Conservation (phyloP, 2,797 vertebrate species). For the Diglossa cyanea region DNA sequence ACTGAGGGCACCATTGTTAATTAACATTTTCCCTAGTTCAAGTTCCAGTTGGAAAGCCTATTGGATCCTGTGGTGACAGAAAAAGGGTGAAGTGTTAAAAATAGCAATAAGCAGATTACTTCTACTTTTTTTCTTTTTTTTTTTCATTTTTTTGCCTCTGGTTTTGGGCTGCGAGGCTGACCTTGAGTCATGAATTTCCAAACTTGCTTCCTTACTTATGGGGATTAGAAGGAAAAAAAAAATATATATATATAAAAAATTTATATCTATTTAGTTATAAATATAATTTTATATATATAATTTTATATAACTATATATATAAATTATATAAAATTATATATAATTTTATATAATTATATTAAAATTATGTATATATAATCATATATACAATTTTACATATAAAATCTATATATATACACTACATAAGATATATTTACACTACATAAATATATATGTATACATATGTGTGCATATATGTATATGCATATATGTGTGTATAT, state of each 20-base stretch:
- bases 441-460: not conserved
- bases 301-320: too few relatives aligned
- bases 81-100: not conserved
- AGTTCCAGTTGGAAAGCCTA: not conserved
- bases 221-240: not conserved
- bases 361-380: too few relatives aligned
- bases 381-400: too few relatives aligned
- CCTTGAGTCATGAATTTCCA: not conserved
- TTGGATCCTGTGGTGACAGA: not conserved
- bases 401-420: rapidly evolving
- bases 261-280: too few relatives aligned
- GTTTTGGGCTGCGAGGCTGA: not conserved
- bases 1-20: not conserved
- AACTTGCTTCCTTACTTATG: not conserved
- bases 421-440: not conserved
- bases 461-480: not conserved
- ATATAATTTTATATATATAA: too few relatives aligned
- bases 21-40: not conserved
- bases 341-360: too few relatives aligned
- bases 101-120: not conserved
- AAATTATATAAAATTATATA: not conserved
- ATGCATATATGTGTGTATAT: rapidly evolving
- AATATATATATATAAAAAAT: too few relatives aligned
- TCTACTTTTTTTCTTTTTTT: not conserved
- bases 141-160: not conserved